Percentiles rank a stretch among this genome's conserved stretches.
phyloP scores from a whole-genome alignment of 2,113 vertebrate species.

The Mustela lutreola region DNA sequence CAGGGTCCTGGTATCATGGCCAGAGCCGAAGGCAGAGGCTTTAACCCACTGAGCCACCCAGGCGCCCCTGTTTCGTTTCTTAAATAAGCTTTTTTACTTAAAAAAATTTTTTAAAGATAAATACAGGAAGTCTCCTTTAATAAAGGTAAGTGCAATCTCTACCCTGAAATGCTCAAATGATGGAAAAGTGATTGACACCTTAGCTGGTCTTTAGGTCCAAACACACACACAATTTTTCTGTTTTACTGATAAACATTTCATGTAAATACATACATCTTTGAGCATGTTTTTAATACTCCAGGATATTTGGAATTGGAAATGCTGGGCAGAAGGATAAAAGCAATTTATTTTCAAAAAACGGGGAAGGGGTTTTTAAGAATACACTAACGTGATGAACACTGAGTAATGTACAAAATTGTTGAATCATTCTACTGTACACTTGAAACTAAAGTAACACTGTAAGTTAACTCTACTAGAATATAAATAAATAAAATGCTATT shows the following conservation, averaged over 20 bases:
- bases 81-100: too few relatives aligned
- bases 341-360: not conserved
- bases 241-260: not conserved
- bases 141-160: not conserved
- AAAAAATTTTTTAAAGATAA: not conserved
- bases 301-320: not conserved
- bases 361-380: not conserved
- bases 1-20: too few relatives aligned
- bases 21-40: too few relatives aligned
- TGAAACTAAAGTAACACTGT: not conserved
- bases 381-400: not conserved
- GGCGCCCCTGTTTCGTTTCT: too few relatives aligned
- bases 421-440: not conserved
- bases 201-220: not conserved
- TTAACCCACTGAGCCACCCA: too few relatives aligned
- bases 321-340: not conserved
- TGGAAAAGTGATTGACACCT: not conserved
- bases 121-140: not conserved
- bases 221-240: not conserved
- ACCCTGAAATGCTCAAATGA: slow-evolving; percentile 6
- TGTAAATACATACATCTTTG: not conserved
- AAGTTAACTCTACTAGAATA: not conserved
- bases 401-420: not conserved
- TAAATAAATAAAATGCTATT: not conserved
- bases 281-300: not conserved